Evolutionary conservation across 2,113 vertebrate genomes (phyloP), one percentile per base, ranked within the genome.

Genomic region (Pelobates fuscus): DNA sequence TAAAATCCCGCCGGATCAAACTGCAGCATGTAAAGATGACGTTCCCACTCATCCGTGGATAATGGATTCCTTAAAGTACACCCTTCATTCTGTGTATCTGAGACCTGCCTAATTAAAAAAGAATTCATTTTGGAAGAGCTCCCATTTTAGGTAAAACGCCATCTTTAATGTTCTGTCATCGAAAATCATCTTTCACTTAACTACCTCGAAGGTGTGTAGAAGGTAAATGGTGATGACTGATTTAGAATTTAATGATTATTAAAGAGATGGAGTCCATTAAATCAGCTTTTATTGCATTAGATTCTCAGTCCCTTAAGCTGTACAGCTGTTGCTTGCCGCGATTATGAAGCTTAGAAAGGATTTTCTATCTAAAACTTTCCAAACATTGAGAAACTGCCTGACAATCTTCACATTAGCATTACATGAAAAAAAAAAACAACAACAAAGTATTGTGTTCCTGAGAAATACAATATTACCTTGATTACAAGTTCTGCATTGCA

Each of bases 171-270:
- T 23, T 2, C 52, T 17, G 52, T 20, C 52, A 55, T 55, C 6
- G 52, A 23, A 55, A 55, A 21, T 55, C 52, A 55, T 55, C 52
- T 55, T 55, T 55, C 52, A 55, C 52, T 55, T 55, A 55, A 55
- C n/a, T 55, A 55, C 52, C 21, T 55, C n/a, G 44, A 55, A 55
- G 20, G 52, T 55, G 20, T 55, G 52, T 3, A 23, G 52, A 20
- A 4, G 52, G 52, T 55, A 21, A 21, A 55, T 23, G 52, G 21
- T 5, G 21, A 55, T 55, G 8, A 55, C 52, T 55, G 52, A 20
- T 11, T 20, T 11, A 23, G 20, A 11, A 11, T 23, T 5, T 55
- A 20, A 55, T 5, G 52, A 55, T 55, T 20, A 55, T 55, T 55
- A 55, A 55, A 55, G 52, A 20, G 52, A 55, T 55, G 44, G 12